Evolutionary conservation across 2,888 invertebrate species (phyloP), one percentile per base, ranked within the genome.

Genomic region (Nipponacmea schrenckii): DNA sequence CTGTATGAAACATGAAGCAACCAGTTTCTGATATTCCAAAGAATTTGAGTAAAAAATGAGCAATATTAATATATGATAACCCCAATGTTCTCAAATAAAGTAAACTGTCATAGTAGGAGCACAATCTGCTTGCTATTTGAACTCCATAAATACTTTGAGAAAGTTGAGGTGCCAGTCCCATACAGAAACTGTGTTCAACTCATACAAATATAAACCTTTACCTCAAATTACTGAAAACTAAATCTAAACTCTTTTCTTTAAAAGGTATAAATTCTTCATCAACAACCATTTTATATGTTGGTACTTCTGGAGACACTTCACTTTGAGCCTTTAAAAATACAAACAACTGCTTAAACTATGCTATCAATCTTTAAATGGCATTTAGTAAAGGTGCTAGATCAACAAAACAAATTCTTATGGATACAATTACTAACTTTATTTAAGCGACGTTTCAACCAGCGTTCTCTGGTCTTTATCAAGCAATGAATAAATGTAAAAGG

Each of bases 191-290:
- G 27, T 63, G 27, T 27, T 63, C 4, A 0, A 24, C 20, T 63
- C 10, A 15, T 63, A 24, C 17, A 8, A 26, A 27, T 27, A 63
- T 62, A 14, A 17, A 44, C 2, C 64, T 75, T 71, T 87, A 91
- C 89, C 90, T 90, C 74, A 92, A 84, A 74, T 94, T 96, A 45
- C 96, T 96, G 27, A 98, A 92, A 3, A 97, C 91, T 68, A 98
- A 89, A 88, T 99, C 98, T 31, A 98, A 88, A 39, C 94, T 94
- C 80, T 93, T 91, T n/a, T 92, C 90, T 79, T 92, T 91, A 86
- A 96, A 93, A 86, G 93, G 90, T 64, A 92, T 89, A 68, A 87
- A 86, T 79, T 91, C 91, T 89, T 98, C 98, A 89, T 98, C 98
- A 85, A 95, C 95, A 84, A 94, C 91, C 50, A 95, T 87, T 73